These are phyloP conservation scores for Melospiza melodia DNA, from an alignment of 2,113 vertebrate genomes.

Conservation along the genomic window DNA sequence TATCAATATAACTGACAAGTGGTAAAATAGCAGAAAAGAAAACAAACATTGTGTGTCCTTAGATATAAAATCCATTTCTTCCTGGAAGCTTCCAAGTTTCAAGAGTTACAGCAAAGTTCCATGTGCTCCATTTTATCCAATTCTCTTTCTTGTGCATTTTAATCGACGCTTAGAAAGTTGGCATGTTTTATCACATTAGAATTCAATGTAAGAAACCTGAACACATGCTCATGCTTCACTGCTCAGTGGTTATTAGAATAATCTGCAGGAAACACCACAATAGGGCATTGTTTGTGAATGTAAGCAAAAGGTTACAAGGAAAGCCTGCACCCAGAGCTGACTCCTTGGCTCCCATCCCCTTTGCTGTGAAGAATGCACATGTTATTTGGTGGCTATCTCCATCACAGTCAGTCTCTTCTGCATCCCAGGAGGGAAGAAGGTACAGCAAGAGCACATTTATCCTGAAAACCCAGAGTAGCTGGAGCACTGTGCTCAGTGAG, in stretches of 20 bases:
- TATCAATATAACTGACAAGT: background rate
- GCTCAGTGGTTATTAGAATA: background rate
- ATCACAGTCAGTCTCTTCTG: background rate
- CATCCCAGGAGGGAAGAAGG: background rate
- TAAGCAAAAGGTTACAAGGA: conserved; percentile 33
- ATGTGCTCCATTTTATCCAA: background rate
- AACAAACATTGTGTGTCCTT: background rate
- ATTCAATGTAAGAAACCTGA: conserved; percentile 9
- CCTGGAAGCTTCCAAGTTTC: background rate
- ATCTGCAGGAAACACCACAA: conserved; percentile 41
- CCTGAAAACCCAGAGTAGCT: background rate
- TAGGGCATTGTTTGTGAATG: conserved; percentile 17
- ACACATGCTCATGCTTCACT: background rate
- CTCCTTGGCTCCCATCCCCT: conserved; percentile 26
- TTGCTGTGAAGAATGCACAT: background rate
- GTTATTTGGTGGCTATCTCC: background rate
- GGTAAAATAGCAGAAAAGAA: background rate
- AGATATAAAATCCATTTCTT: background rate
- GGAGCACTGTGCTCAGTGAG: background rate
- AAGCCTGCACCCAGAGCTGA: background rate
- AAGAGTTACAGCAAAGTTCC: background rate
- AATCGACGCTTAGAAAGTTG: background rate
- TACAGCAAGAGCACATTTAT: background rate
- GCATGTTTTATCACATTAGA: background rate
- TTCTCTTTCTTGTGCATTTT: background rate